Evolutionary conservation across 2,797 vertebrate species (phyloP).

Genomic region (Hydrocynus forskahlii): DNA sequence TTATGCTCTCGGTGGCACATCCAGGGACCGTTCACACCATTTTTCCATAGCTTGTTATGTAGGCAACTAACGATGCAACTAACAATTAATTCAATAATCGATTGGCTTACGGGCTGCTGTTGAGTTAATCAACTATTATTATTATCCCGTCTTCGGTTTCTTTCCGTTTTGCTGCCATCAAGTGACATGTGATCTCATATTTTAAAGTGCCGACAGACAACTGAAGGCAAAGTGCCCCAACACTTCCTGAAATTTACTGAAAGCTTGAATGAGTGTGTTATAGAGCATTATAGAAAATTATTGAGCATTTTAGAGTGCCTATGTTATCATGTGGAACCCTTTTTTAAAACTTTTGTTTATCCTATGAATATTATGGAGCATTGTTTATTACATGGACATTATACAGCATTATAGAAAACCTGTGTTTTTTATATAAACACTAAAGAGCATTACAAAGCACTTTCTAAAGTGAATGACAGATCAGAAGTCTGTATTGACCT

Average conservation of each 20-base stretch:
- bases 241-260: not conserved
- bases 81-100: not conserved
- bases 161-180: too few relatives aligned
- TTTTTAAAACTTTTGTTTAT: too few relatives aligned
- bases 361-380: too few relatives aligned
- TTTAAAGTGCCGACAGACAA: not conserved
- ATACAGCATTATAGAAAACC: not conserved
- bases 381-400: not conserved
- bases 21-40: conserved; percentile 11
- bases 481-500: not conserved
- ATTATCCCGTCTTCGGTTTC: not conserved
- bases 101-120: not conserved
- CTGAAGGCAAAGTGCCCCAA: not conserved
- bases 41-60: conserved; percentile 2
- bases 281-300: too few relatives aligned
- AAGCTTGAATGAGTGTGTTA: not conserved
- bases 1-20: conserved; percentile 45
- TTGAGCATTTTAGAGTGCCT: too few relatives aligned
- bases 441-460: not conserved
- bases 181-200: too few relatives aligned
- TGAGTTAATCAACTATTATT: not conserved
- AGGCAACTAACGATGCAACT: not conserved
- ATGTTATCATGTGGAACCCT: too few relatives aligned
- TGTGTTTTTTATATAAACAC: too few relatives aligned
- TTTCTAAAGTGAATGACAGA: not conserved